Conservation (phyloP, 35 echinoderm and acorn worm genomes). For the Patiria miniata region DNA sequence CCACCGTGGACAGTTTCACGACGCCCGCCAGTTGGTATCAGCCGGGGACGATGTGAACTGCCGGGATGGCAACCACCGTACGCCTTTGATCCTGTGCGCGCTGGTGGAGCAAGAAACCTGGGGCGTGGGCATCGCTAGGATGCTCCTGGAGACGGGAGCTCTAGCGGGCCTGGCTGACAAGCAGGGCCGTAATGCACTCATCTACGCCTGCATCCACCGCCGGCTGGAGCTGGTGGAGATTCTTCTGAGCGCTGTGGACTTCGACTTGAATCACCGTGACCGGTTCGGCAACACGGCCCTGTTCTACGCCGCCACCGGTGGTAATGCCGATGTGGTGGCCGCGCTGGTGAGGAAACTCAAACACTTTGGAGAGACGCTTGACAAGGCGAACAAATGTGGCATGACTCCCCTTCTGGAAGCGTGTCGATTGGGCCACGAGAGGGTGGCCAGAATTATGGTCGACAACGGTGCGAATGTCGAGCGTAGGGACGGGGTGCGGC, state of each 20-base stretch:
- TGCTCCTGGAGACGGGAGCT: conserved; percentile 77
- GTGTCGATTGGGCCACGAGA: conserved; percentile 63
- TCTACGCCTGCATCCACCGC: conserved; percentile 71
- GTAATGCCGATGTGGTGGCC: conserved; percentile 49
- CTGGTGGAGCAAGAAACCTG: conserved; percentile 73
- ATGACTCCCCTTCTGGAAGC: conserved; percentile 92
- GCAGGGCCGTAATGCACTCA: conserved; percentile 78
- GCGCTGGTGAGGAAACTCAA: conserved; percentile 54
- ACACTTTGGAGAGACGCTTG: conserved; percentile 58
- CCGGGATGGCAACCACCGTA: conserved; percentile 46
- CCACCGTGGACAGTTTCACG: conserved; percentile 72
- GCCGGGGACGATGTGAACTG: conserved; percentile 60
- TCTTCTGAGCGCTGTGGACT: conserved; percentile 79
- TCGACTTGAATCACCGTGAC: conserved; percentile 76
- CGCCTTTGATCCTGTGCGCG: conserved; percentile 70
- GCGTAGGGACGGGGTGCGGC: conserved; percentile 42
- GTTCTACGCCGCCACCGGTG: conserved; percentile 74
- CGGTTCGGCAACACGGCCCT: conserved; percentile 79
- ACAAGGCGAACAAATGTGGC: conserved; percentile 71
- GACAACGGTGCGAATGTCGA: conserved; percentile 47
- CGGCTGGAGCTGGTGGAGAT: conserved; percentile 59
- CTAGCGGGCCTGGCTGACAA: conserved; percentile 71
- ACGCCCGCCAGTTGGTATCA: conserved; percentile 62
- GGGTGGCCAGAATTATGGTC: conserved; percentile 44
- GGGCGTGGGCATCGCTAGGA: conserved; percentile 84